These are phyloP conservation scores for Babylonia areolata DNA, from an alignment of 1,140 invertebrate genomes.

Conservation along the genomic window DNA sequence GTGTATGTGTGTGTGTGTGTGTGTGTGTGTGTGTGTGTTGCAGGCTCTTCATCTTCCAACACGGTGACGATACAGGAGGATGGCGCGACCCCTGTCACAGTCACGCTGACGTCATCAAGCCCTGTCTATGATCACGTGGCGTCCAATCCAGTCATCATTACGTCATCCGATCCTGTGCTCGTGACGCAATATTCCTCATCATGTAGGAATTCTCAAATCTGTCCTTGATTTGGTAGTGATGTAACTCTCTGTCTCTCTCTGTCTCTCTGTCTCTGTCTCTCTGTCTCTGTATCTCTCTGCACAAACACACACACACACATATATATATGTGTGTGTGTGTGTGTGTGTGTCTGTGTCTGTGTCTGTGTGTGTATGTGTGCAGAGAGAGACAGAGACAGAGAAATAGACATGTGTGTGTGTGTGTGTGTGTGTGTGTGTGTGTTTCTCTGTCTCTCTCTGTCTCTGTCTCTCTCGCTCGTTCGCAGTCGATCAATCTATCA, in stretches of 20 bases:
- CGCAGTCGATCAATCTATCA: too few species aligned
- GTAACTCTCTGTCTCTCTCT: neutral
- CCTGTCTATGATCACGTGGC: slow-evolving; percentile 22
- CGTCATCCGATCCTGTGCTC: neutral
- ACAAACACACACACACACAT: too few species aligned
- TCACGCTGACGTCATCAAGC: neutral
- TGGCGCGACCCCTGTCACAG: neutral
- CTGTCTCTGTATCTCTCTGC: neutral
- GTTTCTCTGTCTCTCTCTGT: too few species aligned
- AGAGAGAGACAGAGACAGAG: too few species aligned
- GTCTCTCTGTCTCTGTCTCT: neutral
- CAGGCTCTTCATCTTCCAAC: neutral
- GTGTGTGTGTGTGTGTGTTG: slow-evolving; percentile 25
- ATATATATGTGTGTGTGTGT: too few species aligned
- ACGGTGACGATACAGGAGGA: slow-evolving; percentile 25
- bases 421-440: too few species aligned
- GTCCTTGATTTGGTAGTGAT: neutral
- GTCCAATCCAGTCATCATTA: slow-evolving; percentile 13
- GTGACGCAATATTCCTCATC: slow-evolving; percentile 16
- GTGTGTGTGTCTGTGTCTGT: too few species aligned
- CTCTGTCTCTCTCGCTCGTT: too few species aligned
- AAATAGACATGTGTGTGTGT: too few species aligned
- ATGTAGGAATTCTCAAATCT: neutral
- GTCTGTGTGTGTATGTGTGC: too few species aligned
- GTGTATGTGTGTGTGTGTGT: slow-evolving; percentile 10